These are phyloP conservation scores for Drosophila takahashii DNA, from an alignment of 1,140 invertebrate genomes.

Conservation along the genomic window DNA sequence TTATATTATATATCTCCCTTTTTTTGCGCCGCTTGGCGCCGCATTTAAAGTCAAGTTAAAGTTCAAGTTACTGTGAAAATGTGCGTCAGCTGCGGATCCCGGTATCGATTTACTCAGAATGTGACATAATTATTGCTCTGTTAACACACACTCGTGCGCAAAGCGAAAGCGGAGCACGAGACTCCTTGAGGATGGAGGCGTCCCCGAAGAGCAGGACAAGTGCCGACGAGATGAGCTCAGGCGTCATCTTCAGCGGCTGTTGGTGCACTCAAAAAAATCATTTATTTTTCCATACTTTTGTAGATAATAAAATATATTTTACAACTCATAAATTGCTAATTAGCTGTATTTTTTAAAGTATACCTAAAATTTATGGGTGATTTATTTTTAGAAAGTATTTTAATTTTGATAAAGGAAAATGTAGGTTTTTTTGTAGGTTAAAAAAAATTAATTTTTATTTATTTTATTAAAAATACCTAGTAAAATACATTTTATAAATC, in stretches of 20 bases:
- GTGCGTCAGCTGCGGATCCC: constrained; percentile 55
- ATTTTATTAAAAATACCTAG: too few species aligned
- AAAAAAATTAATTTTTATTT: too few species aligned
- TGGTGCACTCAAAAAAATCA: constrained; percentile 10
- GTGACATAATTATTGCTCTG: constrained; percentile 78
- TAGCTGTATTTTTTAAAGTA: too few species aligned
- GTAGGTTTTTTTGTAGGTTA: too few species aligned
- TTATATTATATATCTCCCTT: not conserved
- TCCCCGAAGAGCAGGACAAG: constrained; percentile 64
- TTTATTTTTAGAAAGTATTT: too few species aligned
- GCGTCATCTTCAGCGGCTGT: constrained; percentile 18
- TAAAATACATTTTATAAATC: too few species aligned
- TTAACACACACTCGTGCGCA: constrained; percentile 44
- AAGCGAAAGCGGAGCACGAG: constrained; percentile 31
- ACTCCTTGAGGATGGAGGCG: constrained; percentile 36
- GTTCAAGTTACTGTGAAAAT: constrained; percentile 76
- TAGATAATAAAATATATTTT: not conserved
- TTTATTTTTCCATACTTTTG: not conserved
- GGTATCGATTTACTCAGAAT: constrained; percentile 66
- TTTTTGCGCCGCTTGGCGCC: constrained; percentile 13
- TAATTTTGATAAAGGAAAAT: too few species aligned
- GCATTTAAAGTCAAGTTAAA: constrained; percentile 81
- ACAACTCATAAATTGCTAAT: too few species aligned
- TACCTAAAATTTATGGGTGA: too few species aligned
- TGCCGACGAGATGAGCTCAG: constrained; percentile 35